Evolutionary conservation across 2,797 vertebrate species (phyloP), one percentile per base, ranked within the genome.

Genomic region (Masticophis lateralis): DNA sequence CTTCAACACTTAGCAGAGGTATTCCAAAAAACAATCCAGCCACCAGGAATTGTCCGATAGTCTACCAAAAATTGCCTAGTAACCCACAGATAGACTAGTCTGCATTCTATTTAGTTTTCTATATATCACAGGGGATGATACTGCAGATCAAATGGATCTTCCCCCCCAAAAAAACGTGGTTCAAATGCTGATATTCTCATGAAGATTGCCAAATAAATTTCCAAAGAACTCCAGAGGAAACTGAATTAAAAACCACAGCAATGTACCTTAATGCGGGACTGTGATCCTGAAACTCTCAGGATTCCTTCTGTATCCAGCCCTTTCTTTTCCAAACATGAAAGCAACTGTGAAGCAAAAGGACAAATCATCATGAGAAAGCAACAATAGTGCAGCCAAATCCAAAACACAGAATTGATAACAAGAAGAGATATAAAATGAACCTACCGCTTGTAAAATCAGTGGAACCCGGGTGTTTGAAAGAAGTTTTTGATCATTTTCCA

Each of bases 231-330:
- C 25, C 27, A 56, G n/a, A 87, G 22, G 22, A 88, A 16, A 88
- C 12, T 6, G 51, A 83, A 56, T 87, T 56, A 22, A 63, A 61
- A 87, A 57, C 61, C 25, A 25, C 4, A 61, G 12, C 20, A 16
- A 92, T 63, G 6, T 97, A 99, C 99, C 98, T 99, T 99, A 94
- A 99, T 98, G 95, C 99, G 98, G 90, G 98, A 97, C 97, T 99
- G 98, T 95, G 99, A 98, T 8, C 99, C 99, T 37, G 98, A 98
- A 91, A 99, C 98, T 96, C 99, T 98, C 92, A 99, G 98, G 95
- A 99, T 99, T 90, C 99, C 99, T 95, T 99, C 98, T 0, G 98
- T 98, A 94, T 99, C 98, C 0, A 99, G 97, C 22, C 98, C 98
- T 95, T 97, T 98, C 96, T 98, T 98, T 96, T 99, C 99, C 96